A percentile compares a stretch with the other conserved stretches of the same genome.
These are phyloP conservation scores for Xylota segnis DNA, from an alignment of 2,888 invertebrate species.

Conservation along the genomic window DNA sequence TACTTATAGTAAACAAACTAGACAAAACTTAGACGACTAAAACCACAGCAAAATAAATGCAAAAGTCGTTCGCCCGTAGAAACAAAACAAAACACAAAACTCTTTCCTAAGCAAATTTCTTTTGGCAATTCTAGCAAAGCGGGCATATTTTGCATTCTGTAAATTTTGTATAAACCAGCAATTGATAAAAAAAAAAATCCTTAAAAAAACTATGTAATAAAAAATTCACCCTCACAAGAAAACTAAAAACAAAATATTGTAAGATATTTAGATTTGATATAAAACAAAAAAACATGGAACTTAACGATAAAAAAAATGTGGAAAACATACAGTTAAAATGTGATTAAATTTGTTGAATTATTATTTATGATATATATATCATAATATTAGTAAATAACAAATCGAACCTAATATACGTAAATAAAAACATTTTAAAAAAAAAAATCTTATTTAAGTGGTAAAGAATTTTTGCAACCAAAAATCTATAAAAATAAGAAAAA, in stretches of 20 bases:
- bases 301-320: constrained; percentile 53
- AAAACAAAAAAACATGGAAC: constrained; percentile 54
- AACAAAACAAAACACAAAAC: constrained; percentile 5
- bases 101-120: not conserved
- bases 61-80: constrained; percentile 25
- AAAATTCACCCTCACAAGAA: constrained; percentile 76
- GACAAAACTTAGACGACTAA: constrained; percentile 40
- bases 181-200: constrained; percentile 31
- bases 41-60: constrained; percentile 49
- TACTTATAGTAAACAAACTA: constrained; percentile 52
- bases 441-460: constrained; percentile 46
- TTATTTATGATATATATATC: constrained; percentile 74
- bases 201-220: constrained; percentile 58
- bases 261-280: constrained; percentile 77
- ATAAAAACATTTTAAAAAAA: constrained; percentile 49
- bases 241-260: constrained; percentile 73
- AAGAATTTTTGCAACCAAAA: constrained; percentile 72
- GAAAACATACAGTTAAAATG: constrained; percentile 76
- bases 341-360: constrained; percentile 77
- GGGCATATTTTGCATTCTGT: constrained; percentile 66
- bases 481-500: constrained; percentile 61
- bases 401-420: constrained; percentile 75
- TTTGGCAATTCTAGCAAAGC: constrained; percentile 3
- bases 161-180: constrained; percentile 75
- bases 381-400: constrained; percentile 75